phyloP scores from a whole-genome alignment of 2,113 vertebrate genomes.

The human (Homo sapiens) region GRCh38 chr12:126188001-126188500 shows the following conservation, averaged over 20 bases:
- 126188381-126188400: too few relatives aligned
- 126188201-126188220: too few relatives aligned
- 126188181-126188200: background rate
- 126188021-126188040: background rate
- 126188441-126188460: too few relatives aligned
- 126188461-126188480: too few relatives aligned
- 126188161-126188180: background rate
- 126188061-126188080: background rate
- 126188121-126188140: background rate
- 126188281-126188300: accelerated
- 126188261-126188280: background rate
- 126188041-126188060: background rate
- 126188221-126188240: background rate
- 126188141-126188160: background rate
- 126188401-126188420: background rate
- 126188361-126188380: accelerated
- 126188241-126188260: background rate
- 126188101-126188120: background rate
- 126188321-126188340: background rate
- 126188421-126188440: background rate
- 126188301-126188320: background rate
- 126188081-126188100: background rate
- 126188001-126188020: background rate
- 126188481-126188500: too few relatives aligned
- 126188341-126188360: too few relatives aligned